Evolutionary conservation across 2,113 vertebrate species (phyloP).

Genomic region (Tragelaphus buxtoni): DNA sequence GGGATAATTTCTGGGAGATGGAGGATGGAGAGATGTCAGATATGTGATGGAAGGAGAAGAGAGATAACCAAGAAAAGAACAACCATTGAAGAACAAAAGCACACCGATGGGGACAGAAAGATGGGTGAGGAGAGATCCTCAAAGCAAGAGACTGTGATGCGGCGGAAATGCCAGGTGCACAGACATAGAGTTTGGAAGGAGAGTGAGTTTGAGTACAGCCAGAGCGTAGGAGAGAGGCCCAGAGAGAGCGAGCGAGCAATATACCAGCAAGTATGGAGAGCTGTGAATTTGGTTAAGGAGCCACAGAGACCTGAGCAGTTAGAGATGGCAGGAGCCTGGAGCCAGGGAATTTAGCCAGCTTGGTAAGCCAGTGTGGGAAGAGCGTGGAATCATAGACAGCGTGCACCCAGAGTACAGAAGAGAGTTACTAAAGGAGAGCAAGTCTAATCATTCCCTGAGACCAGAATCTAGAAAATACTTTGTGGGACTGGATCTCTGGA

Average conservation of each 20-base stretch:
- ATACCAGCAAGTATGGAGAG: neutral
- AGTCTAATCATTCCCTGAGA: neutral
- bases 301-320: neutral
- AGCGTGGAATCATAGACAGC: neutral
- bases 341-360: neutral
- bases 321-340: neutral
- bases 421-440: neutral
- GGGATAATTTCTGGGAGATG: neutral
- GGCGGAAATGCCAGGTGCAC: neutral
- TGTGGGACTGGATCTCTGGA: neutral
- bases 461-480: neutral
- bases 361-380: neutral
- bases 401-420: neutral
- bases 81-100: neutral
- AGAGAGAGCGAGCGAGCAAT: neutral
- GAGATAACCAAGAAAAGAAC: neutral
- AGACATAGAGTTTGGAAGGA: neutral
- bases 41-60: neutral
- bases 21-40: neutral
- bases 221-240: neutral
- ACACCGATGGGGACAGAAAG: neutral
- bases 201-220: neutral
- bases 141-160: neutral
- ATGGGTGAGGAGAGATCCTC: neutral
- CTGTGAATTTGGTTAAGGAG: neutral